Percentiles rank a stretch among this genome's conserved stretches.
These are phyloP conservation scores for Chironomus striatipennis DNA, from an alignment of 1,140 invertebrate genomes.

Conservation along the genomic window DNA sequence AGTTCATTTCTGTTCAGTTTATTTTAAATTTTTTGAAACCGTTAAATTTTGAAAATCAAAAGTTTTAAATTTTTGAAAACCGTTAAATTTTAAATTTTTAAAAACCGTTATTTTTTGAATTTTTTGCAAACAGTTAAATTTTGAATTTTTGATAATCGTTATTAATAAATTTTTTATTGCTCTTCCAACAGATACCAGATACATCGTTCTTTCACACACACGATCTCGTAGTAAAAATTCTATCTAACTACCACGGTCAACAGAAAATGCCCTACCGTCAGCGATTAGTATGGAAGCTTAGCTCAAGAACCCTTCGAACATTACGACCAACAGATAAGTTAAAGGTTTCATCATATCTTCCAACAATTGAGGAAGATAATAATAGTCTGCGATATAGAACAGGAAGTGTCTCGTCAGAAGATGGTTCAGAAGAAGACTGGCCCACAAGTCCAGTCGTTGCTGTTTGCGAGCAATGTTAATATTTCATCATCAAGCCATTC, in stretches of 20 bases:
- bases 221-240: slow-evolving; percentile 49
- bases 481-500: slow-evolving; percentile 5
- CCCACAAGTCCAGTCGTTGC: slow-evolving; percentile 50
- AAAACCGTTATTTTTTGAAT: no score
- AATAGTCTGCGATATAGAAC: slow-evolving; percentile 40
- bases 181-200: slow-evolving; percentile 50
- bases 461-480: slow-evolving; percentile 43
- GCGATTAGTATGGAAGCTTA: slow-evolving; percentile 61
- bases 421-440: slow-evolving; percentile 47
- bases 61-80: no score
- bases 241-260: slow-evolving; percentile 60
- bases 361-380: slow-evolving; percentile 61
- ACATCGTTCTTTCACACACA: slow-evolving; percentile 51
- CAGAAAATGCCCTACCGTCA: slow-evolving; percentile 59
- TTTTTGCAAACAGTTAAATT: not conserved
- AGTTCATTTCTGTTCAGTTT: no score
- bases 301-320: slow-evolving; percentile 54
- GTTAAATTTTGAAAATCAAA: no score
- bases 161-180: no score
- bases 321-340: slow-evolving; percentile 65
- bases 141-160: not conserved
- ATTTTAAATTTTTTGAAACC: no score
- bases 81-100: slow-evolving; percentile 21
- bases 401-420: slow-evolving; percentile 49
- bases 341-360: slow-evolving; percentile 49